Percentiles rank a stretch among this genome's conserved stretches.
These are phyloP conservation scores for Phoebastria nigripes DNA, from an alignment of 2,797 vertebrate genomes.

Conservation along the genomic window DNA sequence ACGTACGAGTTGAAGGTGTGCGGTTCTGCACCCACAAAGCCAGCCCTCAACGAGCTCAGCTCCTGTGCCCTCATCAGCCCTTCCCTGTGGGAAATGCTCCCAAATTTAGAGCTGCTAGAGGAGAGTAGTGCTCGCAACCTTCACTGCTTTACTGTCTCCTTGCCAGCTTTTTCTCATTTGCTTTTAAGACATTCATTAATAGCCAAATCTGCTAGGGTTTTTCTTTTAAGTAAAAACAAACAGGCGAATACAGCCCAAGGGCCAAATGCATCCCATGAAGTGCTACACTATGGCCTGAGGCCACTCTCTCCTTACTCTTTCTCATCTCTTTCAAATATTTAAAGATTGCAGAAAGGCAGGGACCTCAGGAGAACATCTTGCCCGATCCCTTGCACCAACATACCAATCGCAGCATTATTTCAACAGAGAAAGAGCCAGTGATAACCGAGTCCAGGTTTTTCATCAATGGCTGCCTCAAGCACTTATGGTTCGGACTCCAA, in stretches of 20 bases:
- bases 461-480: background rate
- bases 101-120: background rate
- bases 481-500: background rate
- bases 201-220: background rate
- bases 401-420: background rate
- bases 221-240: constrained; percentile 18
- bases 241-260: background rate
- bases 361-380: background rate
- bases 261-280: background rate
- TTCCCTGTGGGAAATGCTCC: background rate
- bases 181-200: constrained; percentile 9
- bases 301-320: background rate
- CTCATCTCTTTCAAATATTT: constrained; percentile 34
- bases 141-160: background rate
- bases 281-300: background rate
- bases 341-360: background rate
- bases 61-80: background rate
- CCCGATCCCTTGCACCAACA: background rate
- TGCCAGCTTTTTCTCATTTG: background rate
- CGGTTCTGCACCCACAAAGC: background rate
- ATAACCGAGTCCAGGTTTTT: background rate
- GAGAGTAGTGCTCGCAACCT: background rate
- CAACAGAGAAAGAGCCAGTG: background rate
- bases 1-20: accelerated
- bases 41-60: background rate